Evolutionary conservation across 2,888 invertebrate genomes (phyloP), one percentile per base, ranked within the genome.

Genomic region (Agonum fuliginosum): DNA sequence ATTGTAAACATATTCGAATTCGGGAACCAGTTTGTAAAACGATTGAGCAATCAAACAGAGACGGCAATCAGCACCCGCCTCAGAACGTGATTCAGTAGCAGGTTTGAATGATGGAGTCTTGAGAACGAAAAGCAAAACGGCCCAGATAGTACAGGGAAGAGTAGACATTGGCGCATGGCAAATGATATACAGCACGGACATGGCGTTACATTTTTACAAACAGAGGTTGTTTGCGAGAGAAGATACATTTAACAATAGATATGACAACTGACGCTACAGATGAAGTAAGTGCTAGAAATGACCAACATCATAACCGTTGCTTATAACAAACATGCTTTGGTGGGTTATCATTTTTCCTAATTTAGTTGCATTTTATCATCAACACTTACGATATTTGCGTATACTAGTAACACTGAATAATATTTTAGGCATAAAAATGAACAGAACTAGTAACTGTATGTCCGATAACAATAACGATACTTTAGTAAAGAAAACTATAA

Each of bases 271-370:
- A 67, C 48, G 75, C 75, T 75, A 75, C 51, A 65, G 75, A 74
- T 74, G 41, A 65, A 46, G 46, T 67, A 75, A 77, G 77, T 70
- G 77, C 77, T 77, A 77, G 22, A 70, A 77, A 70, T 77, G 70
- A 41, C 77, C 76, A 76, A 65, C 76, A 67, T 70, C 67, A 34
- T 65, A 76, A 67, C 75, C 75, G 75, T 76, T 76, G 69, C 54
- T 77, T 77, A 70, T 70, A 70, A 77, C 77, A 77, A 70, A 70
- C 77, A 77, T 77, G 77, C 77, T 77, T 77, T 77, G 77, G 77
- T 77, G 69, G 70, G 41, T 69, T 43, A 73, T 54, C 17, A 58
- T 73, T 73, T 65, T 75, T 65, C 41, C 77, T 77, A 77, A 77
- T 77, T 69, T 77, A 69, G 70, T 77, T 77, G 77, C 77, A 70